Conservation (phyloP, 2,113 vertebrate genomes). For the Peromyscus leucopus region DNA sequence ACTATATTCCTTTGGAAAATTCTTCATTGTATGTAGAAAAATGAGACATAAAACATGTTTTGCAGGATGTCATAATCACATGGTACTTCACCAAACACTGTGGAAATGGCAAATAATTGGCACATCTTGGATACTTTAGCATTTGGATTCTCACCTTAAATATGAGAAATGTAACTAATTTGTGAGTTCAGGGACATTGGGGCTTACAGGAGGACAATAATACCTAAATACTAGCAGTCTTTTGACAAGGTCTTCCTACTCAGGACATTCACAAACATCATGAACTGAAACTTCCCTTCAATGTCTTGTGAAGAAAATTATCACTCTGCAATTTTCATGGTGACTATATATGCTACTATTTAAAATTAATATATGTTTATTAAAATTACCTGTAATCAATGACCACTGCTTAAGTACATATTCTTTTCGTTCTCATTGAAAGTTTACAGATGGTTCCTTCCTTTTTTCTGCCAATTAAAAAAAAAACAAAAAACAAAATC, state of each 20-base stretch:
- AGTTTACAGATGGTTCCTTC: neutral
- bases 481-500: neutral
- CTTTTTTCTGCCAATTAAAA: neutral
- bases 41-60: neutral
- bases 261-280: neutral
- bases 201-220: neutral
- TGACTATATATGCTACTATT: neutral
- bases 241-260: neutral
- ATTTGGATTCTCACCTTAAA: neutral
- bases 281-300: neutral
- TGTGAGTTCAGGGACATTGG: neutral
- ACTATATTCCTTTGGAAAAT: neutral
- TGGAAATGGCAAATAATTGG: neutral
- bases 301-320: neutral
- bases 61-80: neutral
- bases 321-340: neutral
- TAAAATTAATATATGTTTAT: neutral
- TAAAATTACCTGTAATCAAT: neutral
- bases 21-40: neutral
- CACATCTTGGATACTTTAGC: neutral
- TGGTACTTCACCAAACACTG: neutral
- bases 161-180: neutral
- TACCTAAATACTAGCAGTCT: neutral
- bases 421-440: slow-evolving; percentile 1
- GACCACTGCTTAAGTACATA: neutral